phyloP scores from a whole-genome alignment of 2,797 vertebrate genomes.

The Otolemur crassicaudatus region DNA sequence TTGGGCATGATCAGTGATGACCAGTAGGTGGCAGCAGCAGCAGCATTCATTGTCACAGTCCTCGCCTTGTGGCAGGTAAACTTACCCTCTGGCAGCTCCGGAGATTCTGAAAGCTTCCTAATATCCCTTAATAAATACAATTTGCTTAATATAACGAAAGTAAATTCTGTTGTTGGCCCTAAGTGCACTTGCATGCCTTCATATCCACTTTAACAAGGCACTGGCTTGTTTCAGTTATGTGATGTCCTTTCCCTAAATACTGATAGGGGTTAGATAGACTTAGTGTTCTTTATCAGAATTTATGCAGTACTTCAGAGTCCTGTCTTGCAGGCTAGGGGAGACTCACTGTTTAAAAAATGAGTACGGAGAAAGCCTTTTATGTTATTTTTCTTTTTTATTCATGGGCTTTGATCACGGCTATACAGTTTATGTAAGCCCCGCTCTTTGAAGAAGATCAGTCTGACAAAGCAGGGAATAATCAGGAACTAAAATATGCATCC shows the following conservation, averaged over 20 bases:
- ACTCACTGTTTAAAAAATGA: slow-evolving; percentile 1
- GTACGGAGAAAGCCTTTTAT: background rate
- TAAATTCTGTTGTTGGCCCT: background rate
- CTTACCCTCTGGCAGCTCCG: background rate
- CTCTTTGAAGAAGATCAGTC: background rate
- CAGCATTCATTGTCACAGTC: background rate
- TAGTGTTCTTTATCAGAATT: background rate
- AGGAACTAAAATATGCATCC: background rate
- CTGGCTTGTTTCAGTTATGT: background rate
- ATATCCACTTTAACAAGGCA: background rate
- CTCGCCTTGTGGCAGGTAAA: background rate
- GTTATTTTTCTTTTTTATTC: background rate
- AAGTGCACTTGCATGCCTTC: background rate
- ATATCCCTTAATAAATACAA: background rate
- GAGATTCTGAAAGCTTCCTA: background rate
- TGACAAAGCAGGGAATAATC: background rate
- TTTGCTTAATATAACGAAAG: background rate
- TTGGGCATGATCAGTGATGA: background rate
- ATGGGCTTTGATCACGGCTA: background rate
- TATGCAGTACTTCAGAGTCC: background rate
- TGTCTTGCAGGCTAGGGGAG: background rate
- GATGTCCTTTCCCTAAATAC: background rate
- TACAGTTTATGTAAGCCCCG: background rate
- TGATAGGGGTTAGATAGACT: background rate
- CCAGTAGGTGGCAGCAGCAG: slow-evolving; percentile 50